Evolutionary conservation across 2,888 invertebrate genomes (phyloP).

Genomic region (Chouioia cunea): DNA sequence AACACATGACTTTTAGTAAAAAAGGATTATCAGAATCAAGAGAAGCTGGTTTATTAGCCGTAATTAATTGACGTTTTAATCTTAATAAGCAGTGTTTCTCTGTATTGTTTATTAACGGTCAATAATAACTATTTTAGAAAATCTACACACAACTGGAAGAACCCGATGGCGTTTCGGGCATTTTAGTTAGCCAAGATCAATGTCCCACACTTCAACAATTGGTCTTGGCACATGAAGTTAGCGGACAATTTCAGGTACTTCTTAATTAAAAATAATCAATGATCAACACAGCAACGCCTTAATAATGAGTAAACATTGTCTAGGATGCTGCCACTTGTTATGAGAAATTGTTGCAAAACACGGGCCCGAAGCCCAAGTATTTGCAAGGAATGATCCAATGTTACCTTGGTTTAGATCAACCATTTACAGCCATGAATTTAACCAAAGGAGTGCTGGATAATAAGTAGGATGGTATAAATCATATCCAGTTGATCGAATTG

Average conservation of each 20-base stretch:
- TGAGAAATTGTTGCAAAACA: constrained; percentile 80
- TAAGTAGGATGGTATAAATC: constrained; percentile 58
- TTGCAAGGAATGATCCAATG: constrained; percentile 85
- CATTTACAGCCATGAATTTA: constrained; percentile 84
- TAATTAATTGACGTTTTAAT: constrained; percentile 47
- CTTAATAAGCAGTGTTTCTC: not conserved
- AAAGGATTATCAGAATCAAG: constrained; percentile 60
- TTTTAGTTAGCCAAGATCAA: constrained; percentile 79
- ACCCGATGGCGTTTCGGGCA: constrained; percentile 89
- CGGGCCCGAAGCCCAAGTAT: constrained; percentile 67
- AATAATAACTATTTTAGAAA: constrained; percentile 69
- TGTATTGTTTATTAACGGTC: not conserved
- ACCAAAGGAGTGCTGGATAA: constrained; percentile 77
- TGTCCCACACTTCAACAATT: constrained; percentile 84
- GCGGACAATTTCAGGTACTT: constrained; percentile 77
- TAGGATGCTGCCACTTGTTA: constrained; percentile 89
- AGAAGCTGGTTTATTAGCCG: constrained; percentile 63
- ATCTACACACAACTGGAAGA: constrained; percentile 91
- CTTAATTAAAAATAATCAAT: not conserved
- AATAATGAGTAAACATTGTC: constrained; percentile 20
- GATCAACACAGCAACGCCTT: no score
- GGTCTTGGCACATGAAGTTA: constrained; percentile 86
- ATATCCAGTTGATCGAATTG: not conserved
- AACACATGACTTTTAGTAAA: constrained; percentile 73
- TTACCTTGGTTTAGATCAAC: constrained; percentile 88